phyloP scores from a whole-genome alignment of 2,113 vertebrate genomes.

The Actinemys pallida region DNA sequence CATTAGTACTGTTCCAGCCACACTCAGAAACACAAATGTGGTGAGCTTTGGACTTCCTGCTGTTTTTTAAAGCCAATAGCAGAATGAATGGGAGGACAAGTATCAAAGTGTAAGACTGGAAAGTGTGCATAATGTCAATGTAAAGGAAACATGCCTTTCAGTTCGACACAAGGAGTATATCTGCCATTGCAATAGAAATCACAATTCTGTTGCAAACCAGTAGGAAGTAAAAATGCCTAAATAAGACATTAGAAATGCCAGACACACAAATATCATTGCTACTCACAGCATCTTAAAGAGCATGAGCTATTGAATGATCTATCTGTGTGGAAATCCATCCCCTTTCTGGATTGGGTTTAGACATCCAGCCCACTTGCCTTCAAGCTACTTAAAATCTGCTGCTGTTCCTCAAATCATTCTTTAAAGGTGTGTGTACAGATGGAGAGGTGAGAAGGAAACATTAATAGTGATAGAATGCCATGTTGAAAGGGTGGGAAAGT shows the following conservation, averaged over 20 bases:
- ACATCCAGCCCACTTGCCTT: background rate
- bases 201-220: background rate
- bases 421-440: background rate
- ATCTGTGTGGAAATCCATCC: background rate
- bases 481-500: background rate
- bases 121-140: background rate
- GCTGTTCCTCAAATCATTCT: background rate
- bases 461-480: background rate
- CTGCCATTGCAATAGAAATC: background rate
- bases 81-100: background rate
- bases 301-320: background rate
- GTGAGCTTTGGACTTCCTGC: background rate
- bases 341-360: background rate
- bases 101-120: background rate
- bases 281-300: background rate
- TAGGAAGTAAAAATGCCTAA: background rate
- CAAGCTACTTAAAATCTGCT: background rate
- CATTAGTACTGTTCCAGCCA: accelerated
- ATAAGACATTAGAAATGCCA: background rate
- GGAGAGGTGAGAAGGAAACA: background rate
- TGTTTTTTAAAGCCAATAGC: background rate
- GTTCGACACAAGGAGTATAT: background rate
- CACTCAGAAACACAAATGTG: background rate
- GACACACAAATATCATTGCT: background rate
- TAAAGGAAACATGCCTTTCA: background rate